Percentiles rank a stretch among this genome's conserved stretches.
Conservation (phyloP, 1,140 invertebrate species). For the Whitmania pigra region DNA sequence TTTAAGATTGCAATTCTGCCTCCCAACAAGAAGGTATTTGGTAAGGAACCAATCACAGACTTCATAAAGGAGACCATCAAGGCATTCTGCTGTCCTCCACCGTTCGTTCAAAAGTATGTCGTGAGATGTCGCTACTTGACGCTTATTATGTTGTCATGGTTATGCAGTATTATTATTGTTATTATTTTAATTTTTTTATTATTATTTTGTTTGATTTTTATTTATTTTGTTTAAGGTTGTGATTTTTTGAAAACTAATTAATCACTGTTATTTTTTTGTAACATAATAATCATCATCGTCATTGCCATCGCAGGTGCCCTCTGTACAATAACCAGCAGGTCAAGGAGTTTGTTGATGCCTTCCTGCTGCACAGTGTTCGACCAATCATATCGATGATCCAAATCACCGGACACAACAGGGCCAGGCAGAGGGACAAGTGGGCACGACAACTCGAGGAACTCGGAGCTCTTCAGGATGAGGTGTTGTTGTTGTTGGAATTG, state of each 20-base stretch:
- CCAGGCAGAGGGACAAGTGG: constrained; percentile 81
- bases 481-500: neutral
- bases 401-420: constrained; percentile 76
- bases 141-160: too few relatives aligned
- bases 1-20: neutral
- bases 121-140: neutral
- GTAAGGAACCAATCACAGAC: neutral
- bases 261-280: neutral
- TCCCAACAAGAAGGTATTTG: neutral
- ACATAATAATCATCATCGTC: neutral
- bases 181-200: neutral
- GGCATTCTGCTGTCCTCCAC: neutral
- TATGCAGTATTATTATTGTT: neutral
- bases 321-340: constrained; percentile 48
- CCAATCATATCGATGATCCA: constrained; percentile 76
- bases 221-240: neutral
- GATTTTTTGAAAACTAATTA: neutral
- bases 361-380: constrained; percentile 71
- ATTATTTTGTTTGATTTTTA: neutral
- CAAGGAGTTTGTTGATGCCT: constrained; percentile 73
- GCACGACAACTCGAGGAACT: constrained; percentile 78
- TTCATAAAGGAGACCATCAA: constrained; percentile 7
- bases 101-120: neutral
- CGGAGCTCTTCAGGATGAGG: constrained; percentile 70
- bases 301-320: constrained; percentile 28